Conservation (phyloP, 2,888 invertebrate species). For the Oasisia sp. region DNA sequence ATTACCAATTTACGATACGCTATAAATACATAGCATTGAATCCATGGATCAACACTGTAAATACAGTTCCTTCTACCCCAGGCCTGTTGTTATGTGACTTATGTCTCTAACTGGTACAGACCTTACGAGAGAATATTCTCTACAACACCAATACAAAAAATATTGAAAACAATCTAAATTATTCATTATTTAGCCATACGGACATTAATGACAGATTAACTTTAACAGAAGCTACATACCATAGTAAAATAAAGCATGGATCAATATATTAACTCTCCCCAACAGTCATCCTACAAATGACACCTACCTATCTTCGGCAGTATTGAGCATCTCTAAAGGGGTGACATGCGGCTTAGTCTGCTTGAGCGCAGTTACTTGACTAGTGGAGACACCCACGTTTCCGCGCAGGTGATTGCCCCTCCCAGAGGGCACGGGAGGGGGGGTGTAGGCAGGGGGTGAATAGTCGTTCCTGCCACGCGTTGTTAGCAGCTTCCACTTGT, state of each 20-base stretch:
- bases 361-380: neutral
- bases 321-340: neutral
- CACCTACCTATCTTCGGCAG: conserved; percentile 20
- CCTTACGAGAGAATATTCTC: no score
- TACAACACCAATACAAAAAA: no score
- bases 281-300: neutral
- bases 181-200: no score
- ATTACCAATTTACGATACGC: no score
- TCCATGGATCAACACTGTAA: neutral
- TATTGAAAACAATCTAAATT: no score
- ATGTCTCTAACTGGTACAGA: no score
- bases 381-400: neutral
- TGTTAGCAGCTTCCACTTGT: conserved; percentile 49
- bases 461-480: conserved; percentile 28
- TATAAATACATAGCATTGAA: neutral
- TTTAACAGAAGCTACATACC: no score
- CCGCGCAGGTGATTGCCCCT: neutral
- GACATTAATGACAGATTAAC: no score
- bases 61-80: no score
- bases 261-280: neutral
- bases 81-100: no score
- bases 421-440: conserved; percentile 22
- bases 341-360: neutral
- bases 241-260: no score
- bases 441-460: conserved; percentile 40